Base-by-base conservation (phyloP, 2,797 vertebrate species). In the Poeciliopsis gracilis region DNA sequence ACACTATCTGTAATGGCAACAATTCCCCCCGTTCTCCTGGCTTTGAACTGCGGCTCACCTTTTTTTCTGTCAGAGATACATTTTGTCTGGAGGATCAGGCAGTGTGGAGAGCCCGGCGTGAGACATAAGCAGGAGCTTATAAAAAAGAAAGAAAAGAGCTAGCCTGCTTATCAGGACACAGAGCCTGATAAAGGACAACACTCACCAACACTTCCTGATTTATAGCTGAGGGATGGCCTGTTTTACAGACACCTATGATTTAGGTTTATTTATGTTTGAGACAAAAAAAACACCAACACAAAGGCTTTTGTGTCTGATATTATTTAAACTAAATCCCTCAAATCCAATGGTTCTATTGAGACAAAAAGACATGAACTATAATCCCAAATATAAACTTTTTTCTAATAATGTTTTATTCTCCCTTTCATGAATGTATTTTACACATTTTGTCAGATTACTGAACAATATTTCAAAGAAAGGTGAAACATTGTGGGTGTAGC, bases 121-220 rank as follows among this genome's bases (percentile, higher is more conserved):
- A 91, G 90, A 88, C 91, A n/a, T n/a, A n/a, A n/a, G 83, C 88
- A 90, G 81, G 78, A 87, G 78, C 89, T 91, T 92, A 95, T 95
- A 95, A 94, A 92, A 86, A 90, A 55, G 38, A 74, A 55, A 73
- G 90, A 55, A 75, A 33, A 46, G 59, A 89, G 85, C 83, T 18
- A 89, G 80, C 77, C 84, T 82, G 87, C 93, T 94, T 94, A 94
- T 94, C 92, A 79, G 87, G 84, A 87, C 88, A 82, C 83, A 76
- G 73, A 76, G 77, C 79, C 89, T 87, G 94, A 94, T 95, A 93
- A 93, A 91, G 89, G 87, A 88, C 87, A 90, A 92, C 85, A 86
- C 82, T 92, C 79, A 78, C 83, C 30, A 15, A 80, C 55, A 72
- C 78, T 84, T 80, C 59, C 84, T 92, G 92, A 95, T 95, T 92